A percentile compares a stretch with the other conserved stretches of the same genome.
Evolutionary conservation across 1,140 invertebrate genomes (phyloP).

Genomic region (Colletes gigas): DNA sequence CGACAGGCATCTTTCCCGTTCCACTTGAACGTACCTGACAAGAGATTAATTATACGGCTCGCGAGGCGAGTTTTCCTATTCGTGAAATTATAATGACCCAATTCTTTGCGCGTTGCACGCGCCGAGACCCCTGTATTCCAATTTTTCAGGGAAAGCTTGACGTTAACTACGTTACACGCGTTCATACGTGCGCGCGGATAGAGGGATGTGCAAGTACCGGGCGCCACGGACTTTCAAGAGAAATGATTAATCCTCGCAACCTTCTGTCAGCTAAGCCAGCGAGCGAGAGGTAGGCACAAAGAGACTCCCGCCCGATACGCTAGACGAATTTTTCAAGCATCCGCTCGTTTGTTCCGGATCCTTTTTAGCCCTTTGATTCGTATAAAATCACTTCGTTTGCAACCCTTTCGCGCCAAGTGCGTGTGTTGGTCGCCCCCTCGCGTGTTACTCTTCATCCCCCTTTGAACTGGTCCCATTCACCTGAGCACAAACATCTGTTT

Average conservation of each 20-base stretch:
- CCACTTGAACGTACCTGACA: neutral
- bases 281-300: constrained; percentile 2
- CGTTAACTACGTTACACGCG: constrained; percentile 25
- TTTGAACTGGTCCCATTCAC: no score
- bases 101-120: constrained; percentile 12
- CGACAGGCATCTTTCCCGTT: neutral
- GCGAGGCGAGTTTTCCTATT: neutral
- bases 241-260: constrained; percentile 37
- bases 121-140: neutral
- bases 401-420: neutral
- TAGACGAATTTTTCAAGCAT: neutral
- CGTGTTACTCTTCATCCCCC: no score
- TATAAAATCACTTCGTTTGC: neutral
- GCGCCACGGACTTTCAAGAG: neutral
- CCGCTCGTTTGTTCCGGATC: neutral
- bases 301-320: neutral
- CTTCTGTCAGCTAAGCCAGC: constrained; percentile 14
- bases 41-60: constrained; percentile 27
- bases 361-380: constrained; percentile 8
- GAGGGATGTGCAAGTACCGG: neutral
- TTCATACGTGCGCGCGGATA: no score
- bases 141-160: constrained; percentile 10
- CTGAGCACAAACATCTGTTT: neutral
- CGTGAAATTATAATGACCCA: constrained; percentile 23
- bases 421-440: neutral